phyloP scores from a whole-genome alignment of 2,888 invertebrate species.

The Iselma pallidipennis region DNA sequence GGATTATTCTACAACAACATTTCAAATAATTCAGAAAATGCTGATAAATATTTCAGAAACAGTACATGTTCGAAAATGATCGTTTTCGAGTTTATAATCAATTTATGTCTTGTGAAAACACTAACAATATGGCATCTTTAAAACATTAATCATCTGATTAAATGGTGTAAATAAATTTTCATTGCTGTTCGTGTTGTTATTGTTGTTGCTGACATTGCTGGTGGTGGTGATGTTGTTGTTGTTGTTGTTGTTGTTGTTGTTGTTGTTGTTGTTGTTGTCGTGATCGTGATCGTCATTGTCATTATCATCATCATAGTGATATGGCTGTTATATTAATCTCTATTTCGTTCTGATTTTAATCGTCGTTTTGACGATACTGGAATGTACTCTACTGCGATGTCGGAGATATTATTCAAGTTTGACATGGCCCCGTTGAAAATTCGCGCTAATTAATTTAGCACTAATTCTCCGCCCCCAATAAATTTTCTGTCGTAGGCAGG shows the following conservation, averaged over 20 bases:
- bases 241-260: no score
- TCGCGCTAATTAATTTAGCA: neutral
- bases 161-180: neutral
- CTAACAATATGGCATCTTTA: neutral
- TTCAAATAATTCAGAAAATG: conserved; percentile 15
- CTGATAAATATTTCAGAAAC: conserved; percentile 14
- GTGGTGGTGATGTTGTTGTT: no score
- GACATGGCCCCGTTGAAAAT: neutral
- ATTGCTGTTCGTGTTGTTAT: neutral
- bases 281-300: neutral
- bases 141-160: neutral
- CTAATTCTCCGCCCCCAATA: neutral
- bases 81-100: no score
- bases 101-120: neutral
- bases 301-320: neutral
- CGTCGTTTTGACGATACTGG: neutral
- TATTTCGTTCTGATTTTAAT: neutral
- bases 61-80: neutral
- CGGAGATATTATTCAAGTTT: neutral
- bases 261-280: no score
- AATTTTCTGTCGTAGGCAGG: neutral
- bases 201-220: no score
- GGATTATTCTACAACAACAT: conserved; percentile 17
- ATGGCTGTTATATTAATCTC: neutral
- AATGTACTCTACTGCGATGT: no score